Conservation (phyloP, 2,888 invertebrate genomes). For the Scaptomyza cyrtandrae region DNA sequence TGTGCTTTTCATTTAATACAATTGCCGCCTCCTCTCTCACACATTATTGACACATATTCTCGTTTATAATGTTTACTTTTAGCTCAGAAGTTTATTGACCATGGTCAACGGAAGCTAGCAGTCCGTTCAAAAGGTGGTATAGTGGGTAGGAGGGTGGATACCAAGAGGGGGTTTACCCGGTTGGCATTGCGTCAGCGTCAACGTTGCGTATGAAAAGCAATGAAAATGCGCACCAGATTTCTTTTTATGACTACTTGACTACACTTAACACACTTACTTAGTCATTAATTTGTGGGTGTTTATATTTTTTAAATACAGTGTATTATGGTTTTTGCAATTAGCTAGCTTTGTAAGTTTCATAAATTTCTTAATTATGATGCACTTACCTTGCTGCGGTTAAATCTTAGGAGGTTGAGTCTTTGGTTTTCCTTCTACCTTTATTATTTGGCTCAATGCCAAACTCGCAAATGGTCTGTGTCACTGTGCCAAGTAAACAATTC, state of each 20-base stretch:
- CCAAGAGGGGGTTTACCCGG: background rate
- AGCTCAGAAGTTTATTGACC: slow-evolving; percentile 63
- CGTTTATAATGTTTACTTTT: slow-evolving; percentile 54
- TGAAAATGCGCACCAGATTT: slow-evolving; percentile 50
- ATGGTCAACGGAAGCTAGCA: slow-evolving; percentile 72
- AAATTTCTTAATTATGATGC: slow-evolving; percentile 15
- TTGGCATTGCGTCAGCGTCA: slow-evolving; percentile 38
- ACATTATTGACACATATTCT: slow-evolving; percentile 60
- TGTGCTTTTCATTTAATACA: slow-evolving; percentile 6
- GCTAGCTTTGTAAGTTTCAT: slow-evolving; percentile 20
- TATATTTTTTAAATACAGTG: slow-evolving; percentile 25
- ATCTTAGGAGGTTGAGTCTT: background rate
- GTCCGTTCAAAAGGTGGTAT: slow-evolving; percentile 10
- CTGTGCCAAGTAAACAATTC: slow-evolving; percentile 33
- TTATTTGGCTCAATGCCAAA: slow-evolving; percentile 55
- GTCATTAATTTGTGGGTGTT: slow-evolving; percentile 8
- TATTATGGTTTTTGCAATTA: slow-evolving; percentile 39
- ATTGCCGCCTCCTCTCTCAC: background rate
- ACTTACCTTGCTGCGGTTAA: slow-evolving; percentile 17
- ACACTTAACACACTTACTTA: slow-evolving; percentile 63
- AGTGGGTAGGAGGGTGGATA: background rate
- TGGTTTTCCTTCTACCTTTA: slow-evolving; percentile 4
- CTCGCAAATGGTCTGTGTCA: slow-evolving; percentile 52
- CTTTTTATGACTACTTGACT: slow-evolving; percentile 18
- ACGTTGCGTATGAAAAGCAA: slow-evolving; percentile 58